Evolutionary conservation across 2,113 vertebrate species (phyloP), one percentile per base, ranked within the genome.

Genomic region (Peucedramus taeniatus): DNA sequence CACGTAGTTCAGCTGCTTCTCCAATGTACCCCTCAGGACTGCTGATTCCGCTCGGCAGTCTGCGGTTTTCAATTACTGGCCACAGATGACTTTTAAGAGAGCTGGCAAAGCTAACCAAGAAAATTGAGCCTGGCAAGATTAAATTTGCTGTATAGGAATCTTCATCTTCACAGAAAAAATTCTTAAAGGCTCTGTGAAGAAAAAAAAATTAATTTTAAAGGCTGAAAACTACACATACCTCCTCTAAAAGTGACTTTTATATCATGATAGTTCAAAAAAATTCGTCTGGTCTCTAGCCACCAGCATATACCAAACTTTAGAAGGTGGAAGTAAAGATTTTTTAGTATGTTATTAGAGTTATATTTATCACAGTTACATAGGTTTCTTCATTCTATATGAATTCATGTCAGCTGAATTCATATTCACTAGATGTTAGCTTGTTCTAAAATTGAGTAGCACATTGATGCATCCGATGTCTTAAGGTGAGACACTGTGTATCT

Each of bases 41-140:
- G 65, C 74, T 72, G 66, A 91, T 93, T 91, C 72, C 47, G 33
- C 72, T 87, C 6, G 0, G 35, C 81, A 75, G 65, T 75, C 87
- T 82, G 60, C 27, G 19, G 39, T 78, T 95, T 95, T 87, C 93
- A 95, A 20, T 91, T 96, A 83, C 9, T 6, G 72, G 65, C 51
- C 74, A 87, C 51, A 54, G 77, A 66, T 5, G n/a, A 71, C 69
- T 87, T 94, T 51, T 64, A 81, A 94, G 87, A 47, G 60, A 54
- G 56, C 56, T 82, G 83, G 77, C 39, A 89, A 95, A 89, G 21
- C 77, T 91, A 93, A 78, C 59, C 13, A 50, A 87, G 92, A 84
- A 93, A 87, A 89, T 40, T 54, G 49, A 91, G 61, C 69, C 72
- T 95, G 74, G 47, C 61, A 84, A 82, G 81, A 91, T 95, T 87